These are phyloP conservation scores for Gadopsis bispinosus DNA, from an alignment of 2,797 vertebrate genomes.

Conservation along the genomic window DNA sequence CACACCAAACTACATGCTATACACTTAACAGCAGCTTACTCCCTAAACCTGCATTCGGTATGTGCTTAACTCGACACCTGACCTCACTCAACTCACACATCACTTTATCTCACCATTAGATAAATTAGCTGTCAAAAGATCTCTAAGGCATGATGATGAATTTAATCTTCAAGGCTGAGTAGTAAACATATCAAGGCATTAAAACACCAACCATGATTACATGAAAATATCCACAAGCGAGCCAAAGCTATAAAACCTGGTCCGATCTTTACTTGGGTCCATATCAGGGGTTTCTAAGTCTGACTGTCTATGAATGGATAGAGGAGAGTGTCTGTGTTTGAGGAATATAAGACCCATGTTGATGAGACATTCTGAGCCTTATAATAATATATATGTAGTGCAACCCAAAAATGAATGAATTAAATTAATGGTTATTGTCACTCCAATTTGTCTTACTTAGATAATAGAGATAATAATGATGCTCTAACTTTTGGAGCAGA, in stretches of 20 bases:
- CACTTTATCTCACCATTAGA: conserved; percentile 37
- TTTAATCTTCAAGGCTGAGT: conserved; percentile 16
- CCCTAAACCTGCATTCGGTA: conserved; percentile 58
- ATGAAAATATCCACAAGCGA: conserved; percentile 44
- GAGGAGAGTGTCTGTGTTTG: background rate
- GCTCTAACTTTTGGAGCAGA: background rate
- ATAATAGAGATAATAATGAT: background rate
- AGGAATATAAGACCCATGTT: background rate
- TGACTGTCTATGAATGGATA: background rate
- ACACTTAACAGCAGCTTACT: conserved; percentile 61
- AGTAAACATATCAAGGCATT: conserved; percentile 23
- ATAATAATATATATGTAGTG: background rate
- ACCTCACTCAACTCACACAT: conserved; percentile 32
- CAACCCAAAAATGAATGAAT: background rate
- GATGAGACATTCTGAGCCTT: background rate
- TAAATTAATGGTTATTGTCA: background rate
- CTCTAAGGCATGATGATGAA: conserved; percentile 19
- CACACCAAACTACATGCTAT: conserved; percentile 46
- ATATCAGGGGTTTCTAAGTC: background rate
- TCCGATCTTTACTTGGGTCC: conserved; percentile 12
- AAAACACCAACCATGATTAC: conserved; percentile 36
- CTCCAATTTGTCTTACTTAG: background rate
- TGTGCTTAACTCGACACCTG: conserved; percentile 41
- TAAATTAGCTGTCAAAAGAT: conserved; percentile 36
- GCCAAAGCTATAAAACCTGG: conserved; percentile 14